A percentile compares a stretch with the other conserved stretches of the same genome.
These are phyloP conservation scores for Cyprinodon tularosa DNA, from an alignment of 2,113 vertebrate species.

Conservation along the genomic window DNA sequence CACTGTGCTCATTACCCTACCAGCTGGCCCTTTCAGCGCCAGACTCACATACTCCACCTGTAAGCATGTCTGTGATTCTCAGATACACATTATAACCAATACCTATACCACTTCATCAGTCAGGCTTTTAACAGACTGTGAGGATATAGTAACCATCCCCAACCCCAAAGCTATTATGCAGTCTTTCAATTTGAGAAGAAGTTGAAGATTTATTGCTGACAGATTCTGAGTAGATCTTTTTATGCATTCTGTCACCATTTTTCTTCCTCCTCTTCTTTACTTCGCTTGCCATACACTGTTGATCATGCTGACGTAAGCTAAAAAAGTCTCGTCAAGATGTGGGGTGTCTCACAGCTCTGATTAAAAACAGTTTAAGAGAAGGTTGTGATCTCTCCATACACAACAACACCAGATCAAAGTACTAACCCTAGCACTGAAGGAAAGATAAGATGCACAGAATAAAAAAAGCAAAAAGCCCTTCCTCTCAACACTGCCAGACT, in stretches of 20 bases:
- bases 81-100: conserved; percentile 22
- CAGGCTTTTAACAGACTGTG: conserved; percentile 55
- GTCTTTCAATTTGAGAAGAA: conserved; percentile 39
- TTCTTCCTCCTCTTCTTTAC: conserved; percentile 20
- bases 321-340: conserved; percentile 43
- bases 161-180: conserved; percentile 44
- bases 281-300: conserved; percentile 36
- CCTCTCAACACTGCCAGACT: neutral
- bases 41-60: conserved; percentile 41
- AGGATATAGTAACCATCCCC: conserved; percentile 40
- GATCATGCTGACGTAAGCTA: conserved; percentile 55
- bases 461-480: conserved; percentile 2
- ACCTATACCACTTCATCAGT: conserved; percentile 22
- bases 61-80: conserved; percentile 35
- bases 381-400: conserved; percentile 20
- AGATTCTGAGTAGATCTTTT: conserved; percentile 36
- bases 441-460: conserved; percentile 23
- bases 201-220: conserved; percentile 61
- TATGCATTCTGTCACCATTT: conserved; percentile 58
- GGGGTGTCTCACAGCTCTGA: conserved; percentile 36
- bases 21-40: conserved; percentile 62
- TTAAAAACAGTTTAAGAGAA: conserved; percentile 42
- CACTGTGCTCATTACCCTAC: conserved; percentile 53
- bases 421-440: conserved; percentile 28
- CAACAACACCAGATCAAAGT: conserved; percentile 10